These are phyloP conservation scores for Rattus norvegicus DNA, from an alignment of 2,113 vertebrate species.

Conservation along the genomic window DNA sequence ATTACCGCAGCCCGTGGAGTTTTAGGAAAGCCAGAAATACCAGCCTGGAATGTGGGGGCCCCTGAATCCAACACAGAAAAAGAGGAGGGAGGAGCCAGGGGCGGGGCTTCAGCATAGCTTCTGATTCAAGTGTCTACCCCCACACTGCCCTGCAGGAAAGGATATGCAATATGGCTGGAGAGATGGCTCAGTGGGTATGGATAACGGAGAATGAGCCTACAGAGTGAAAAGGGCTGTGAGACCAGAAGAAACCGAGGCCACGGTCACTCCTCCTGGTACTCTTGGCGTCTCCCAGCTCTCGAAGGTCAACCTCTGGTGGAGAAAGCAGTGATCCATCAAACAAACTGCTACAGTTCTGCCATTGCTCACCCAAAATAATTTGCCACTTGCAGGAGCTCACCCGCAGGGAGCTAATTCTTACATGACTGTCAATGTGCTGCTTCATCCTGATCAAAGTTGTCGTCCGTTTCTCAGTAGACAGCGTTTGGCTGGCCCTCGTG, in stretches of 20 bases:
- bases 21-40: slow-evolving; percentile 59
- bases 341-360: background rate
- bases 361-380: background rate
- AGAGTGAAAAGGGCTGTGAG: background rate
- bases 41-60: slow-evolving; percentile 49
- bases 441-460: background rate
- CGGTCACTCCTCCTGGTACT: background rate
- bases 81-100: background rate
- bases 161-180: background rate
- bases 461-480: background rate
- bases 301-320: background rate
- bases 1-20: slow-evolving; percentile 50
- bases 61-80: background rate
- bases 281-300: background rate
- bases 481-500: background rate
- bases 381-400: background rate
- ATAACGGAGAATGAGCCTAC: rapidly evolving
- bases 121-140: background rate
- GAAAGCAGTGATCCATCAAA: background rate
- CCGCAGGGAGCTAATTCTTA: background rate
- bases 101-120: background rate
- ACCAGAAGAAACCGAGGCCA: background rate
- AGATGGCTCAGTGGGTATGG: background rate
- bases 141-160: background rate
- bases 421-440: background rate